A percentile compares a stretch with the other conserved stretches of the same genome.
Conservation (phyloP, 2,888 invertebrate species). For the Cataglyphis rosenhaueri region DNA sequence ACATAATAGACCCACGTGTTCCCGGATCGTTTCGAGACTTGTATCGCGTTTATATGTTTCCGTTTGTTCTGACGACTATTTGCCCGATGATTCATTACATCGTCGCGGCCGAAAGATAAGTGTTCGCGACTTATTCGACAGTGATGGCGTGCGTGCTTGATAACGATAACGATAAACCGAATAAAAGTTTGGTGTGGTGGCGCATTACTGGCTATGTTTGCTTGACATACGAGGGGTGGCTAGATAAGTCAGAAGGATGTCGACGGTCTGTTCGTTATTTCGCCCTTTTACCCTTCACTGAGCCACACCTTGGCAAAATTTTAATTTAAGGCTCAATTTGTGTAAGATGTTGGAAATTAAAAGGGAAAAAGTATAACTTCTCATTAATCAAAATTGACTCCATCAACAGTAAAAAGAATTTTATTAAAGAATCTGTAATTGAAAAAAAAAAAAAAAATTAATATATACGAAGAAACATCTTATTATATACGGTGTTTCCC, state of each 20-base stretch:
- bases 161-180: conserved; percentile 61
- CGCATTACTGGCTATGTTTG: conserved; percentile 6
- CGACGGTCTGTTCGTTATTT: conserved; percentile 8
- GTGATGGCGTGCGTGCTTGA: conserved; percentile 61
- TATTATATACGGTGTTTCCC: background rate
- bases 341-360: background rate
- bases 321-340: background rate
- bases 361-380: background rate
- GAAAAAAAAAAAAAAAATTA: background rate
- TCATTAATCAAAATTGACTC: background rate
- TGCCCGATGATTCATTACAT: conserved; percentile 46
- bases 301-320: background rate
- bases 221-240: background rate
- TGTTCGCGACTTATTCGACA: conserved; percentile 26
- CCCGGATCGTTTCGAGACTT: conserved; percentile 25
- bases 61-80: background rate
- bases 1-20: conserved; percentile 19
- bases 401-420: no score
- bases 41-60: conserved; percentile 34
- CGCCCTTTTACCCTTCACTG: background rate
- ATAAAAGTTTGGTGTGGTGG: conserved; percentile 31
- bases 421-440: background rate
- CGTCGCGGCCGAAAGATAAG: conserved; percentile 41
- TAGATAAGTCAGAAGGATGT: conserved; percentile 8
- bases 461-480: background rate